Evolutionary conservation across 2,888 invertebrate species (phyloP).

Genomic region (Prosopocoilus inquinatus): DNA sequence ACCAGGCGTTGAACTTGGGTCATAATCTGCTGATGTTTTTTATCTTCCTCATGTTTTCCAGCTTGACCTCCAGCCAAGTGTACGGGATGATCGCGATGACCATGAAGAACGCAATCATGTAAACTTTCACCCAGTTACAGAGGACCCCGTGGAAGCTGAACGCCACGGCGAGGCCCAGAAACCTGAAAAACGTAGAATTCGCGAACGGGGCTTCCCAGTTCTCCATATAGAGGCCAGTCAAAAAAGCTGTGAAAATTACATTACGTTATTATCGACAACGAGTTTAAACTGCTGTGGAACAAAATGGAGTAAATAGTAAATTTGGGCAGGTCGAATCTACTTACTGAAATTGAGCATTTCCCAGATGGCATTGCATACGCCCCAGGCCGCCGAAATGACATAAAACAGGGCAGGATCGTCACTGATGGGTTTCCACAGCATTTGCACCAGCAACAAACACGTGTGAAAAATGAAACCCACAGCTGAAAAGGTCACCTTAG

Average conservation of each 20-base stretch:
- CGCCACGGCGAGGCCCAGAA: slow-evolving; percentile 62
- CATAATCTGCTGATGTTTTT: slow-evolving; percentile 47
- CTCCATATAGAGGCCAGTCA: slow-evolving; percentile 48
- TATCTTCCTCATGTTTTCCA: slow-evolving; percentile 46
- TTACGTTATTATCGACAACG: not conserved
- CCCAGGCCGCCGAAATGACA: slow-evolving; percentile 83
- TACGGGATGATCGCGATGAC: slow-evolving; percentile 56
- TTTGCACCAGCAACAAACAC: slow-evolving; percentile 71
- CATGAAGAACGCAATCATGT: slow-evolving; percentile 52
- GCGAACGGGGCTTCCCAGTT: slow-evolving; percentile 57
- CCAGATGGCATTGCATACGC: slow-evolving; percentile 84
- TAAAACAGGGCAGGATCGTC: slow-evolving; percentile 81
- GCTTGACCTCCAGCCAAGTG: slow-evolving; percentile 54
- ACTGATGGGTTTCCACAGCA: slow-evolving; percentile 77
- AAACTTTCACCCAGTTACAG: slow-evolving; percentile 56
- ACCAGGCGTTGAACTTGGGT: slow-evolving; percentile 15
- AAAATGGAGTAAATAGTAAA: not conserved
- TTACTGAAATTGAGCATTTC: slow-evolving; percentile 65
- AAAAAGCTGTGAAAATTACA: slow-evolving; percentile 40
- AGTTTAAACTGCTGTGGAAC: no score
- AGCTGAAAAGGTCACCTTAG: slow-evolving; percentile 49
- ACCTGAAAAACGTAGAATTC: slow-evolving; percentile 54
- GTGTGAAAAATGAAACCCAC: slow-evolving; percentile 81
- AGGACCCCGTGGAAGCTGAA: slow-evolving; percentile 63
- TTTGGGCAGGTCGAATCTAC: slow-evolving; percentile 20